Conservation (phyloP, 2,888 invertebrate species). For the Lutraria lutraria region DNA sequence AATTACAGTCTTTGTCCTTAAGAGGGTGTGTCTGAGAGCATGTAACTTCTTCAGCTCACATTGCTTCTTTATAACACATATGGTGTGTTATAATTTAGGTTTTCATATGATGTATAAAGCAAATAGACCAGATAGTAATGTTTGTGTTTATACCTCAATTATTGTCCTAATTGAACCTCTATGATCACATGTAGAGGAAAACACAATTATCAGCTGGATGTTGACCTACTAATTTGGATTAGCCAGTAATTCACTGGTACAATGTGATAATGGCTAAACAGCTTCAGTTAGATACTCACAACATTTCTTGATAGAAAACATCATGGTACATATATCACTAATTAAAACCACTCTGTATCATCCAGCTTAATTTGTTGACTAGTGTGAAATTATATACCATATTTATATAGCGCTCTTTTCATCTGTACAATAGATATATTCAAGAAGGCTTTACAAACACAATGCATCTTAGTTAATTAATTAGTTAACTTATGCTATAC, state of each 20-base stretch:
- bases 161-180: background rate
- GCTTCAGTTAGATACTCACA: background rate
- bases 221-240: background rate
- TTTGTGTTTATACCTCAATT: background rate
- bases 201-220: background rate
- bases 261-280: constrained; percentile 9
- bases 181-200: background rate
- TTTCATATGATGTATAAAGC: background rate
- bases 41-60: too few relatives aligned
- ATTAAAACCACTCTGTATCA: constrained; percentile 7
- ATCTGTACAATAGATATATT: too few relatives aligned
- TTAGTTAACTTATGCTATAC: too few relatives aligned
- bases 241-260: background rate
- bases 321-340: constrained; percentile 5
- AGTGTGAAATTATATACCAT: background rate
- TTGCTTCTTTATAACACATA: too few relatives aligned
- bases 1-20: too few relatives aligned
- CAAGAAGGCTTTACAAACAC: too few relatives aligned
- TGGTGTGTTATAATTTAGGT: too few relatives aligned
- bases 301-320: constrained; percentile 11
- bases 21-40: too few relatives aligned
- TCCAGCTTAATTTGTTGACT: background rate
- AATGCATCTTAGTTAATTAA: too few relatives aligned
- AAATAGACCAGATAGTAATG: background rate
- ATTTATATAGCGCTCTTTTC: too few relatives aligned